Evolutionary conservation across 2,113 vertebrate genomes (phyloP).

Genomic region (Vireo altiloquus): DNA sequence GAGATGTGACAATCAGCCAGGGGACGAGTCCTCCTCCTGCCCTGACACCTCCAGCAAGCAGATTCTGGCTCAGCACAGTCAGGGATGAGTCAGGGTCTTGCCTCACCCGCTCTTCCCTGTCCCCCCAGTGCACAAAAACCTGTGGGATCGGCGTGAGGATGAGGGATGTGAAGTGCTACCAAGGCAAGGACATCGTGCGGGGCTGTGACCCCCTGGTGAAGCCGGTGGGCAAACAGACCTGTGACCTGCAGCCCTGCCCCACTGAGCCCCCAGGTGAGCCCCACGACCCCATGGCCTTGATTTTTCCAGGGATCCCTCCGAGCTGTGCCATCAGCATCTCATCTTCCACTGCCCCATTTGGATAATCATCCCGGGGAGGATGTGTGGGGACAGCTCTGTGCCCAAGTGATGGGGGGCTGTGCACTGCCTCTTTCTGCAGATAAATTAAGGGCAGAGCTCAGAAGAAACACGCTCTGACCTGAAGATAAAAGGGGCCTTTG

Average conservation of each 20-base stretch:
- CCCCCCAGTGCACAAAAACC: conserved; percentile 90
- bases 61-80: neutral
- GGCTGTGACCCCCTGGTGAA: conserved; percentile 93
- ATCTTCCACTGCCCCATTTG: accelerated
- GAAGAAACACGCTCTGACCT: neutral
- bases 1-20: neutral
- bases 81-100: accelerated
- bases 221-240: conserved; percentile 91
- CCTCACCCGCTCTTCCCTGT: neutral
- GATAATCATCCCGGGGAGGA: neutral
- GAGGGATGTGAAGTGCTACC: conserved; percentile 96
- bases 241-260: conserved; percentile 91
- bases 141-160: conserved; percentile 90
- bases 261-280: conserved; percentile 90
- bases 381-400: neutral
- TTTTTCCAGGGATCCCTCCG: neutral
- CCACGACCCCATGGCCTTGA: accelerated
- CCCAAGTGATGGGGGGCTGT: accelerated
- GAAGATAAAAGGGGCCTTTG: neutral
- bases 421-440: neutral
- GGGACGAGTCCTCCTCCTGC: neutral
- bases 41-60: accelerated
- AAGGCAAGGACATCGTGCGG: conserved; percentile 89
- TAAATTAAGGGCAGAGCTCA: neutral
- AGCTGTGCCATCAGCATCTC: neutral